phyloP scores from a whole-genome alignment of 2,888 invertebrate genomes.

The Epirrita christyi region DNA sequence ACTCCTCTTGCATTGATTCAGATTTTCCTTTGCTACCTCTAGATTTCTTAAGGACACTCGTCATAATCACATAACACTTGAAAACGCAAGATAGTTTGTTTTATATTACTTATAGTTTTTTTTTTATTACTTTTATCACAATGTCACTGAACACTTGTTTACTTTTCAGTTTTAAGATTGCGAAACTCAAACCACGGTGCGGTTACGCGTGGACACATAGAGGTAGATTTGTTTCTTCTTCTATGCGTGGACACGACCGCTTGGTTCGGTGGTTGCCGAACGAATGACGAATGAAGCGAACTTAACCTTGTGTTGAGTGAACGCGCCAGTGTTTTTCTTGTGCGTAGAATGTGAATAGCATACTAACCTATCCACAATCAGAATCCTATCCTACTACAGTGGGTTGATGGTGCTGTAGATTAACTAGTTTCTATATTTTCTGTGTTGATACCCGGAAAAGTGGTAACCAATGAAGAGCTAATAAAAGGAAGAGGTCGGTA shows the following conservation, averaged over 20 bases:
- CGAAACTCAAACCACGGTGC: constrained; percentile 22
- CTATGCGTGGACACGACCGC: constrained; percentile 28
- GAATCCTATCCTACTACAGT: constrained; percentile 6
- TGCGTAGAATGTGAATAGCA: constrained; percentile 1
- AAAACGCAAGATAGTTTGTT: constrained; percentile 34
- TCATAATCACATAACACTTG: constrained; percentile 78
- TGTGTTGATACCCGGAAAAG: constrained; percentile 39
- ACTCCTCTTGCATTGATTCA: constrained; percentile 81
- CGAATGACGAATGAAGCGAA: constrained; percentile 35
- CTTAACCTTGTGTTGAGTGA: constrained; percentile 37
- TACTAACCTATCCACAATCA: too few relatives aligned
- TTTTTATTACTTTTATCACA: too few relatives aligned
- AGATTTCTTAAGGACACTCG: constrained; percentile 81
- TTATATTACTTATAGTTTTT: constrained; percentile 2
- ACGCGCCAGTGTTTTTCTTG: constrained; percentile 18
- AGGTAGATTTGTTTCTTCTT: too few relatives aligned
- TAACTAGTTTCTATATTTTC: constrained; percentile 32
- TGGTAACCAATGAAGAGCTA: background rate
- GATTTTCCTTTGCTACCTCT: constrained; percentile 80
- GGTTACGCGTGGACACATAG: constrained; percentile 20
- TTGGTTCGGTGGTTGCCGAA: constrained; percentile 26
- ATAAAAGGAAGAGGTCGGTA: background rate
- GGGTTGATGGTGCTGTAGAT: constrained; percentile 2
- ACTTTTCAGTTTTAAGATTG: constrained; percentile 23
- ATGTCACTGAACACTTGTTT: constrained; percentile 42